Evolutionary conservation across 2,113 vertebrate species (phyloP).

Genomic region (Hemiprocne comata): DNA sequence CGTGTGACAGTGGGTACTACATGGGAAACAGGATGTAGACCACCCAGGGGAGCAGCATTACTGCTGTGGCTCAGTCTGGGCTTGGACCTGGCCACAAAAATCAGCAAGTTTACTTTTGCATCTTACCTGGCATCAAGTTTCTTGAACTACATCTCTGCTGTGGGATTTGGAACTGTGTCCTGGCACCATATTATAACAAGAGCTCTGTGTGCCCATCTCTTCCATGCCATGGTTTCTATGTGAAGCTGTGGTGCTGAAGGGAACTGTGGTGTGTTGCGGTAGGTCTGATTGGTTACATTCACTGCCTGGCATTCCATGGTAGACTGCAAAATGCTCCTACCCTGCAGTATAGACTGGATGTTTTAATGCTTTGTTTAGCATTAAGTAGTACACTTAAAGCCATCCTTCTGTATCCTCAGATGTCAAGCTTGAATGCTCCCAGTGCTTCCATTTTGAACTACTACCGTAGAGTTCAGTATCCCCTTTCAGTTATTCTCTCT

Average conservation of each 20-base stretch:
- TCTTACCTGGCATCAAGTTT: neutral
- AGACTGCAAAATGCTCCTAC: neutral
- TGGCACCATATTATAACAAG: fast-evolving
- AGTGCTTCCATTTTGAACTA: neutral
- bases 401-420: neutral
- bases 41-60: neutral
- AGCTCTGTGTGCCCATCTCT: neutral
- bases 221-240: neutral
- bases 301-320: neutral
- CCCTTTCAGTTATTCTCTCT: neutral
- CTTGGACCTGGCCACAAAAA: neutral
- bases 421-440: neutral
- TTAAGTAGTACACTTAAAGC: neutral
- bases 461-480: neutral
- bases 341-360: neutral
- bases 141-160: neutral
- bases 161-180: neutral
- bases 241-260: neutral
- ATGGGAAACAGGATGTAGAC: neutral
- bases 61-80: neutral
- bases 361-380: neutral
- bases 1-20: neutral
- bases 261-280: neutral
- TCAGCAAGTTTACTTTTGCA: neutral
- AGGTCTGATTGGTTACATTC: neutral